Percentiles rank a stretch among this genome's conserved stretches.
These are phyloP conservation scores for Esox masquinongy DNA, from an alignment of 2,797 vertebrate genomes.

Conservation along the genomic window DNA sequence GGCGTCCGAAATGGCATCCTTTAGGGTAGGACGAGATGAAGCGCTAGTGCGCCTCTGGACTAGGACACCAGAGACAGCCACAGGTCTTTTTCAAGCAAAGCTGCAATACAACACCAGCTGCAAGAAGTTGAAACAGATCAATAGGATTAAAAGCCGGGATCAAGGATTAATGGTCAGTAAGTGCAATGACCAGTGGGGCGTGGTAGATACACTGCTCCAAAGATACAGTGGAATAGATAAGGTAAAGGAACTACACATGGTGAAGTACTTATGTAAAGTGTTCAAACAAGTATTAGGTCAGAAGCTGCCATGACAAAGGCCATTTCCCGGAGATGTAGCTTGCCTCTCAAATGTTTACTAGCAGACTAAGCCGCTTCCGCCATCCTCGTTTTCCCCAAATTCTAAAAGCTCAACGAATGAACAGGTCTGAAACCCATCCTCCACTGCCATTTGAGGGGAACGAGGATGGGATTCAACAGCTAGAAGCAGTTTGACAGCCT, in stretches of 20 bases:
- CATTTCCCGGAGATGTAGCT: slow-evolving; percentile 34
- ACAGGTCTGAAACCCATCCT: background rate
- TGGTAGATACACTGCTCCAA: slow-evolving; percentile 47
- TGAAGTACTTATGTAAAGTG: slow-evolving; percentile 67
- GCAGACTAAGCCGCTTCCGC: background rate
- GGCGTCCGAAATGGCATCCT: background rate
- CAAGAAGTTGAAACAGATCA: slow-evolving; percentile 36
- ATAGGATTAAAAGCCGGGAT: slow-evolving; percentile 29
- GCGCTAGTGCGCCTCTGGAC: background rate
- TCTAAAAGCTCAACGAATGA: too few relatives aligned
- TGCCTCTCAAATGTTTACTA: background rate
- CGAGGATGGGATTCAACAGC: background rate
- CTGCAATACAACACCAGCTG: slow-evolving; percentile 47
- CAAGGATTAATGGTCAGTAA: slow-evolving; percentile 41
- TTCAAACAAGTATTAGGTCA: slow-evolving; percentile 51
- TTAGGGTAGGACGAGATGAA: background rate
- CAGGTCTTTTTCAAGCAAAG: slow-evolving; percentile 33
- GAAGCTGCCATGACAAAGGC: slow-evolving; percentile 62
- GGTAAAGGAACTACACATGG: slow-evolving; percentile 61
- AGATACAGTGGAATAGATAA: slow-evolving; percentile 63
- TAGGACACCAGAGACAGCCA: background rate
- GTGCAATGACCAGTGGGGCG: slow-evolving; percentile 57
- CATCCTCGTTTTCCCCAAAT: background rate
- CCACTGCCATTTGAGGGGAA: background rate
- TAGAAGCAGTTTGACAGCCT: background rate